These are phyloP conservation scores for Turdus rufiventris DNA, from an alignment of 2,113 vertebrate species.

Conservation along the genomic window DNA sequence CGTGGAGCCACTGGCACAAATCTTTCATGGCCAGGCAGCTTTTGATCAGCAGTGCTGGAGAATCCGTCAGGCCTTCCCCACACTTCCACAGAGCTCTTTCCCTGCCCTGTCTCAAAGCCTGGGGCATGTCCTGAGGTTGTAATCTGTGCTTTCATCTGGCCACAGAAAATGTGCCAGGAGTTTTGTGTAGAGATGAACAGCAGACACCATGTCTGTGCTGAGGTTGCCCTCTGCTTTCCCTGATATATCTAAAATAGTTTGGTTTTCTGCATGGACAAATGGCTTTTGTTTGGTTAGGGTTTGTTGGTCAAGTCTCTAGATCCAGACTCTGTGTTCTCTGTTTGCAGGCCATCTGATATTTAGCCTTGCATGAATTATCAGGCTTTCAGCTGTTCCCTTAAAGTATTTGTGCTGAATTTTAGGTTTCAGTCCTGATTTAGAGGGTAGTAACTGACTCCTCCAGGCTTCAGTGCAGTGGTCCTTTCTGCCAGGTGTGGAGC, in stretches of 20 bases:
- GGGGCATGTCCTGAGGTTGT: background rate
- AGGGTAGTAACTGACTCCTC: background rate
- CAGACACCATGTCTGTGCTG: background rate
- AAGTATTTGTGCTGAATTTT: background rate
- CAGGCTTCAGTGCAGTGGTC: background rate
- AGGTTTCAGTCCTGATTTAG: background rate
- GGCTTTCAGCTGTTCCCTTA: background rate
- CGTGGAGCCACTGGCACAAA: background rate
- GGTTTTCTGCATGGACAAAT: background rate
- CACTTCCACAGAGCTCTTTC: background rate
- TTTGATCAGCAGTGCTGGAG: background rate
- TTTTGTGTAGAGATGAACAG: background rate
- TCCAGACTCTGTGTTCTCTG: background rate
- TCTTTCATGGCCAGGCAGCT: background rate
- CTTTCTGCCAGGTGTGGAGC: background rate
- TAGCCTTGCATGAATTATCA: background rate
- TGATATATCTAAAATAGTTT: background rate
- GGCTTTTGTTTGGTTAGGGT: background rate
- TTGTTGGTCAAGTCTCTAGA: background rate
- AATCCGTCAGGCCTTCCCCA: background rate
- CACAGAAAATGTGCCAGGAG: background rate
- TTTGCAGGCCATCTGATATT: background rate
- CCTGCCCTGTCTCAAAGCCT: background rate
- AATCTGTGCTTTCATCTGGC: background rate
- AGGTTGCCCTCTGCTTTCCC: background rate